phyloP scores from a whole-genome alignment of 2,888 invertebrate species.

The Gibbula magus region DNA sequence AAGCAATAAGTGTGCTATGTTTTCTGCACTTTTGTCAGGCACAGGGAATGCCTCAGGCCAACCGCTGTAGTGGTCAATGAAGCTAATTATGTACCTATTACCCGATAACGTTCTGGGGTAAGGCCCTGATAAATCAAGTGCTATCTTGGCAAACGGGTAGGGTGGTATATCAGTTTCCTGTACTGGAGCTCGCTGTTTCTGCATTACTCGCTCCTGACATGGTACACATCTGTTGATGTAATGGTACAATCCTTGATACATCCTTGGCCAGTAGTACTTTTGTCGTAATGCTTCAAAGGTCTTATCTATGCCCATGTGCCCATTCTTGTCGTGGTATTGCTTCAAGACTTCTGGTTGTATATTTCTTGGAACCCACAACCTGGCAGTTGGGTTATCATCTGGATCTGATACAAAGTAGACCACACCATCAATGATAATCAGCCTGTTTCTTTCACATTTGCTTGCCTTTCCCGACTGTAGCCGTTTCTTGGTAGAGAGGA shows the following conservation, averaged over 20 bases:
- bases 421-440: neutral
- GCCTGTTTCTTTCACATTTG: neutral
- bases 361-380: neutral
- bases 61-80: too few species aligned
- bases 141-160: neutral
- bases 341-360: neutral
- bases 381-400: too few species aligned
- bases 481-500: neutral
- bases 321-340: neutral
- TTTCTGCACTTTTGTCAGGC: too few species aligned
- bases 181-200: slow-evolving; percentile 30
- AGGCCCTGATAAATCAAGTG: neutral
- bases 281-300: neutral
- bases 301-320: neutral
- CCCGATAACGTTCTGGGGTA: too few species aligned
- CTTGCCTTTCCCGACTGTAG: neutral
- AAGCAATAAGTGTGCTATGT: too few species aligned
- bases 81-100: too few species aligned
- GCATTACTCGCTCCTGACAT: slow-evolving; percentile 28
- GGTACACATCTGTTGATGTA: too few species aligned
- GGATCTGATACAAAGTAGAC: neutral
- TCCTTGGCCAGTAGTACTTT: too few species aligned
- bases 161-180: slow-evolving; percentile 43
- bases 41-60: too few species aligned
- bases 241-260: too few species aligned